Conservation (phyloP, 2,113 vertebrate genomes). For the Ovibos moschatus region DNA sequence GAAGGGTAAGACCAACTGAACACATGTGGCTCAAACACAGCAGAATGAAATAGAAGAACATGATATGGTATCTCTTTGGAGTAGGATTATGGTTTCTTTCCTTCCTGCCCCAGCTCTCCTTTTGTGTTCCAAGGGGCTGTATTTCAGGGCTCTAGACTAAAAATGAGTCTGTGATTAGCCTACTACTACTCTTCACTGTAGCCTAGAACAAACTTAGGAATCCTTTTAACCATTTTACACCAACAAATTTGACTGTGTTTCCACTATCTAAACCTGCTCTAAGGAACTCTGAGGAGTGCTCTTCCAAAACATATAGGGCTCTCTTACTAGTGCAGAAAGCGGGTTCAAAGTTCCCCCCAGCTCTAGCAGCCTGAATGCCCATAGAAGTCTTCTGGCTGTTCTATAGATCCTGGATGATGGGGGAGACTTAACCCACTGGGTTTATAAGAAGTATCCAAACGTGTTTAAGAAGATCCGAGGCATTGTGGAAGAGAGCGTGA, state of each 20-base stretch:
- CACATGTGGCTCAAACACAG: background rate
- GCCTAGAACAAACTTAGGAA: constrained; percentile 44
- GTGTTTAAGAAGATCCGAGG: constrained; percentile 97
- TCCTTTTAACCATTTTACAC: constrained; percentile 44
- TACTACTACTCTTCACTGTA: background rate
- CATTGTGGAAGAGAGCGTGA: constrained; percentile 99
- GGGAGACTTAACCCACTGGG: constrained; percentile 98
- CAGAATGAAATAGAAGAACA: background rate
- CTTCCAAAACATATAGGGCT: constrained; percentile 58
- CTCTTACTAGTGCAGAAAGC: constrained; percentile 58
- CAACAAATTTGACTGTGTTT: constrained; percentile 50
- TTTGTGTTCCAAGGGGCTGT: background rate
- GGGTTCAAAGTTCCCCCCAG: constrained; percentile 71
- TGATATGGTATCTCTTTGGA: constrained; percentile 6
- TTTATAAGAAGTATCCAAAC: constrained; percentile 98
- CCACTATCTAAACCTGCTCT: constrained; percentile 43
- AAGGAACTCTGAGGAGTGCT: constrained; percentile 40
- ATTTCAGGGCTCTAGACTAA: constrained; percentile 13
- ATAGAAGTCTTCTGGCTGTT: constrained; percentile 71
- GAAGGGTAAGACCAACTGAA: constrained; percentile 40
- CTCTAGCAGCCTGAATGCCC: constrained; percentile 72
- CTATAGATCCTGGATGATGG: constrained; percentile 96
- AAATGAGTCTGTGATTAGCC: constrained; percentile 18
- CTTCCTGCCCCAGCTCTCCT: constrained; percentile 26
- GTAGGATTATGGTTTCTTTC: constrained; percentile 27